phyloP scores from a whole-genome alignment of 1,140 invertebrate genomes.

The Rhagoletis zephyria region DNA sequence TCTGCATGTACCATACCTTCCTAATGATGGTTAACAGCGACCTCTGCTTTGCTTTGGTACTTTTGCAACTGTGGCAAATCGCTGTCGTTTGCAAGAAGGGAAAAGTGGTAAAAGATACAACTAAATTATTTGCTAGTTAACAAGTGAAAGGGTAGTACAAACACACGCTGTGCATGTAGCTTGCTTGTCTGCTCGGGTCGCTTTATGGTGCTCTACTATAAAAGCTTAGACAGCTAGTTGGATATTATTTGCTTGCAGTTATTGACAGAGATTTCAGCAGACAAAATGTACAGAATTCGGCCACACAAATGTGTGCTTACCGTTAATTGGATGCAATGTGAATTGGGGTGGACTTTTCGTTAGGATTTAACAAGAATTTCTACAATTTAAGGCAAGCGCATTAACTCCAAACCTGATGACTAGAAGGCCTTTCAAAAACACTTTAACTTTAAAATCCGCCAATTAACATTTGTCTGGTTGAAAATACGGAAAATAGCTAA shows the following conservation, averaged over 20 bases:
- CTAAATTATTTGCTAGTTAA: constrained; percentile 19
- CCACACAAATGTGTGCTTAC: not conserved
- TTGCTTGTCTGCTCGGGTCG: not conserved
- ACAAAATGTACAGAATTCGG: not conserved
- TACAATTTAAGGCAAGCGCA: no score
- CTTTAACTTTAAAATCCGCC: not conserved
- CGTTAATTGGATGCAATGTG: no score
- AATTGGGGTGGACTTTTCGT: no score
- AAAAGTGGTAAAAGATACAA: not conserved
- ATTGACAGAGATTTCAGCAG: not conserved
- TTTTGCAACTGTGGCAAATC: no score
- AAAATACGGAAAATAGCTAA: constrained; percentile 5
- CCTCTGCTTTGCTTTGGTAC: no score
- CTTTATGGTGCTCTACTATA: not conserved
- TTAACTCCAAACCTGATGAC: no score
- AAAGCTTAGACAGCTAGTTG: not conserved
- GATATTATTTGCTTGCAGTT: not conserved
- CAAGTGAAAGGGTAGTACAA: not conserved
- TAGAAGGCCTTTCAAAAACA: no score
- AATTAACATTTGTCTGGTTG: constrained; percentile 21
- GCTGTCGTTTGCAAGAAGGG: not conserved
- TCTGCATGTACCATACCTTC: no score
- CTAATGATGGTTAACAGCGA: no score
- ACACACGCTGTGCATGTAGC: not conserved
- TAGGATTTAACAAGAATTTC: no score